Evolutionary conservation across 2,797 vertebrate species (phyloP).

Genomic region (Melanotaenia maccullochi): DNA sequence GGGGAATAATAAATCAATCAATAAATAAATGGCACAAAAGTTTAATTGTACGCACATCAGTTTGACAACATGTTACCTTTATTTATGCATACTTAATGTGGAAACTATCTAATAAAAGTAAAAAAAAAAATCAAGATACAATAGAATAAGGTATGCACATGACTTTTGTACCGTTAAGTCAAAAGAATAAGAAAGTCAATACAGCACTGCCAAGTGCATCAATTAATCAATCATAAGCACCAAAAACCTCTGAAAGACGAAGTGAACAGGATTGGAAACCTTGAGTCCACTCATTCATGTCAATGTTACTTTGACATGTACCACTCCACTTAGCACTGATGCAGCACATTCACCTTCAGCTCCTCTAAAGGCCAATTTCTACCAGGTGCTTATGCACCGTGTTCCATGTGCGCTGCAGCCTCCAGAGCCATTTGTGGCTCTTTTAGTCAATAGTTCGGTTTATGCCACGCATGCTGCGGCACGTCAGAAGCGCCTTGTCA

Average conservation of each 20-base stretch:
- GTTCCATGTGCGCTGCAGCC: too few species aligned
- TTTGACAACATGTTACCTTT: background rate
- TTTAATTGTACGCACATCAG: background rate
- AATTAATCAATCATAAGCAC: background rate
- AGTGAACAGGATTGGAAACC: too few species aligned
- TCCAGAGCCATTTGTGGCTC: too few species aligned
- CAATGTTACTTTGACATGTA: background rate
- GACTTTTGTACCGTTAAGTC: background rate
- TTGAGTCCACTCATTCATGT: background rate
- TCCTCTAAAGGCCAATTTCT: too few species aligned
- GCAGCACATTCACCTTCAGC: background rate
- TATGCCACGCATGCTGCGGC: too few species aligned
- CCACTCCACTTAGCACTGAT: background rate
- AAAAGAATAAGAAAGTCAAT: background rate
- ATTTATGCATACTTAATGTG: too few species aligned
- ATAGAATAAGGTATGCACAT: too few species aligned
- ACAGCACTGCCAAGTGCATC: background rate
- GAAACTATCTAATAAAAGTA: background rate
- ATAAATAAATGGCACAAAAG: background rate
- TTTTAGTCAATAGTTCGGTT: too few species aligned
- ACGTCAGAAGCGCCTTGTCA: too few species aligned
- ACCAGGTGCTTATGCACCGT: too few species aligned
- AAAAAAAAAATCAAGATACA: too few species aligned
- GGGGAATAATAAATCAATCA: slow-evolving; percentile 25
- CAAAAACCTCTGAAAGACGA: too few species aligned